A percentile compares a stretch with the other conserved stretches of the same genome.
phyloP scores from a whole-genome alignment of 1,140 invertebrate species.

The Neelides sp. region DNA sequence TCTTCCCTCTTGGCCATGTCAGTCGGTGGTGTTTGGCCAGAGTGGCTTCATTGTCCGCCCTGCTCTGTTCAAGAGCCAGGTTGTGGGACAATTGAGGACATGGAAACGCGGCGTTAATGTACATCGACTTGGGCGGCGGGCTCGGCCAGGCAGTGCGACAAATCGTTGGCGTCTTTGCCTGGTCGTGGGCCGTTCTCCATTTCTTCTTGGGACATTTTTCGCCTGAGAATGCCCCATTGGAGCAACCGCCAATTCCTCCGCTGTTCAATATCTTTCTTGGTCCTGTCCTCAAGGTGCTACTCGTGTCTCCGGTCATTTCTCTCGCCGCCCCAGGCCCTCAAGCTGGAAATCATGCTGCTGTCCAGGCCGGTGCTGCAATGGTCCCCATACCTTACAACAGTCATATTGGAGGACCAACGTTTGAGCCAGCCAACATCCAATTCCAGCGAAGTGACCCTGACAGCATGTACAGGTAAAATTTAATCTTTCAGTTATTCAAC shows the following conservation, averaged over 20 bases:
- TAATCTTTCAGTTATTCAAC: no score
- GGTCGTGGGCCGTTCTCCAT: slow-evolving; percentile 26
- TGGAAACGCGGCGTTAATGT: no score
- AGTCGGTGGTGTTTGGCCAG: no score
- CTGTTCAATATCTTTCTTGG: slow-evolving; percentile 17
- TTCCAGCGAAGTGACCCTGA: no score
- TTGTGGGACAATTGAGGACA: no score
- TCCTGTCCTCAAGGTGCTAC: slow-evolving; percentile 22
- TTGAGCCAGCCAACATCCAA: no score
- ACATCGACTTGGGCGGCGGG: no score
- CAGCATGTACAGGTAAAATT: no score
- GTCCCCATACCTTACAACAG: neutral
- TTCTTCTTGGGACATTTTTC: slow-evolving; percentile 19
- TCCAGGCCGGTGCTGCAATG: slow-evolving; percentile 11
- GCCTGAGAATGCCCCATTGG: slow-evolving; percentile 13
- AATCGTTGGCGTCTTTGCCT: slow-evolving; percentile 18
- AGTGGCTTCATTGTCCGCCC: no score
- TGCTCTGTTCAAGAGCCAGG: no score
- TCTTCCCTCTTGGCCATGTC: no score
- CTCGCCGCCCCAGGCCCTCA: neutral
- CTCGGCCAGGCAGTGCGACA: no score
- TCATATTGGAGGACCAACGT: neutral
- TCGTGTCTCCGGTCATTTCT: slow-evolving; percentile 7
- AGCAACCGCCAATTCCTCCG: slow-evolving; percentile 12
- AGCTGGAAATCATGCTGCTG: slow-evolving; percentile 15